Evolutionary conservation across 2,113 vertebrate species (phyloP).

Genomic region (Zapus hudsonius): DNA sequence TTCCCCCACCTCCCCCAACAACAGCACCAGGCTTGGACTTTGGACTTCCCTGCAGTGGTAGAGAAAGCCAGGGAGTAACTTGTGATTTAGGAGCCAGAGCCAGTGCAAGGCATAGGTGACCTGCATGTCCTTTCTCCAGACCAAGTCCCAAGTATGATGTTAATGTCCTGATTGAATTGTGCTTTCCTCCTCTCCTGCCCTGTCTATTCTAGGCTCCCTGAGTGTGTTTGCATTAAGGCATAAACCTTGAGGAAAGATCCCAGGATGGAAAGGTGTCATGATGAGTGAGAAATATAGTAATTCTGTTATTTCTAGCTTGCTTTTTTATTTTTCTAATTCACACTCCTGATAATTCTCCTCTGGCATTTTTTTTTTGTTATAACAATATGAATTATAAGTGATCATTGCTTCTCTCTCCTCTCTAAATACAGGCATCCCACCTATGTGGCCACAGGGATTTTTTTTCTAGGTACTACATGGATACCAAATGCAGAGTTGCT

Average conservation of each 20-base stretch:
- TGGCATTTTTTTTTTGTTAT: background rate
- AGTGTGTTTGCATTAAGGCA: background rate
- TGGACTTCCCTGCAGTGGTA: background rate
- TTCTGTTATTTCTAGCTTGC: background rate
- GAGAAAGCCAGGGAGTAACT: background rate
- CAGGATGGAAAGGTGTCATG: background rate
- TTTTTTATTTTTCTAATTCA: background rate
- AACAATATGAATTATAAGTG: background rate
- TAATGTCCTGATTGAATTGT: fast-evolving
- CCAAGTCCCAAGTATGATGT: background rate
- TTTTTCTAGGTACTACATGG: background rate
- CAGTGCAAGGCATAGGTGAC: no score
- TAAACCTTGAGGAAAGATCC: background rate
- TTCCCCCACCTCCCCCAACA: background rate
- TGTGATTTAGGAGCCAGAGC: background rate
- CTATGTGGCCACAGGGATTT: background rate
- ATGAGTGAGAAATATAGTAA: background rate
- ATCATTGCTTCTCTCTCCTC: background rate
- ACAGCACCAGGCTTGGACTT: background rate
- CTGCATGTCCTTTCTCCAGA: background rate
- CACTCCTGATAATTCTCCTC: background rate
- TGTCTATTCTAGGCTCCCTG: background rate
- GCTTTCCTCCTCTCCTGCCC: background rate
- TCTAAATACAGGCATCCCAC: no score
- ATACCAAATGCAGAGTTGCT: background rate